These are phyloP conservation scores for Alexandromys fortis DNA, from an alignment of 2,113 vertebrate species.

Conservation along the genomic window DNA sequence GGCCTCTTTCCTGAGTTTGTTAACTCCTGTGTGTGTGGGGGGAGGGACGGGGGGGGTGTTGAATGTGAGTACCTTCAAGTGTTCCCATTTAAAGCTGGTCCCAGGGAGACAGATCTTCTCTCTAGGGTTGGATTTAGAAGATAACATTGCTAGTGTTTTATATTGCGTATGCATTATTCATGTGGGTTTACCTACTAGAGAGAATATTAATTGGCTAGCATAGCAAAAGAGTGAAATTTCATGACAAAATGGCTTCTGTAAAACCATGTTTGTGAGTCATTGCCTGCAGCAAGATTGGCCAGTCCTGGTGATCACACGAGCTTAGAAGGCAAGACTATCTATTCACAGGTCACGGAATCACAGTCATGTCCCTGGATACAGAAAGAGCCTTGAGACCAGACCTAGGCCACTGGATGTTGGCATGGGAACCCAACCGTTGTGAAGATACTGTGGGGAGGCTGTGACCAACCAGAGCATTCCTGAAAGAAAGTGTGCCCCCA, in stretches of 20 bases:
- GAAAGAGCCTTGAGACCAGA: background rate
- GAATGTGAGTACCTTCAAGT: background rate
- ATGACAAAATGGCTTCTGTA: background rate
- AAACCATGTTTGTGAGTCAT: background rate
- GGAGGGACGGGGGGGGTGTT: accelerated
- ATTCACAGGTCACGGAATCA: background rate
- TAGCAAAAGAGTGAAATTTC: background rate
- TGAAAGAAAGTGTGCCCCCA: background rate
- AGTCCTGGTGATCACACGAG: background rate
- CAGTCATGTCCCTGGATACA: background rate
- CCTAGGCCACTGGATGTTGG: background rate
- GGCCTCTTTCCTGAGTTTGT: background rate
- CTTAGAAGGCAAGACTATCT: background rate
- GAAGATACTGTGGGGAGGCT: background rate
- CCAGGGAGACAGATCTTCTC: background rate
- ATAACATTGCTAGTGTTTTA: background rate
- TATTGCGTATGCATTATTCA: background rate
- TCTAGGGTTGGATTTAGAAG: background rate
- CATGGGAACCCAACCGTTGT: background rate
- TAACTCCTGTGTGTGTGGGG: no score
- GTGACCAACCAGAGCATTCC: background rate
- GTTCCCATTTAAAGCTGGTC: background rate
- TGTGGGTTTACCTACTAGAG: background rate
- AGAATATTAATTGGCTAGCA: background rate
- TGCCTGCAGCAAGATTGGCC: accelerated